phyloP scores from a whole-genome alignment of 1,140 invertebrate species.

The Augochlora pura region DNA sequence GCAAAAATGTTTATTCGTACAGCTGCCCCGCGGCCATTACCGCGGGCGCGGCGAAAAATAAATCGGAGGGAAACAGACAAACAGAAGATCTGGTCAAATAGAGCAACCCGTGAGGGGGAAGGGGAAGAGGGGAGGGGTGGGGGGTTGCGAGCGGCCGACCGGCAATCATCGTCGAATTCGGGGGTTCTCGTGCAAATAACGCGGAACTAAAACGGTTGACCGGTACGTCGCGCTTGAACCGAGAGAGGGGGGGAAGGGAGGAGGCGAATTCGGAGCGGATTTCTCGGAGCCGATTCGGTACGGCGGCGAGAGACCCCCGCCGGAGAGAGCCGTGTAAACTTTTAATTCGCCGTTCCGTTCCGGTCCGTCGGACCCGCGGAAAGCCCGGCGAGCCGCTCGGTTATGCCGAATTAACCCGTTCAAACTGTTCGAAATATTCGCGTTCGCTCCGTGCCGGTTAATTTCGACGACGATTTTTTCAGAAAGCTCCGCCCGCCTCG shows the following conservation, averaged over 20 bases:
- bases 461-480: conserved; percentile 12
- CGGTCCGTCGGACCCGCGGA: not conserved
- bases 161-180: not conserved
- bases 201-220: no score
- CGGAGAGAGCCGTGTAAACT: conserved; percentile 8
- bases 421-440: conserved; percentile 13
- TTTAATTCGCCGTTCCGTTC: conserved; percentile 12
- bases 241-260: not conserved
- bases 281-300: no score
- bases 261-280: not conserved
- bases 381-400: not conserved
- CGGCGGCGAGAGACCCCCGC: no score
- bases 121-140: no score
- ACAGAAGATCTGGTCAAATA: no score
- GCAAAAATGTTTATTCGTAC: no score
- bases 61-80: no score
- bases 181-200: not conserved
- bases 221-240: no score
- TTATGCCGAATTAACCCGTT: conserved; percentile 9
- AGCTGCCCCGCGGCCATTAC: no score
- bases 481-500: not conserved
- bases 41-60: no score
- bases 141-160: no score
- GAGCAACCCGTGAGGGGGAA: no score
- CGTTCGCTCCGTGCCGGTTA: not conserved